Conservation (phyloP, 2,888 invertebrate species). For the Acanthosepion lycidas region DNA sequence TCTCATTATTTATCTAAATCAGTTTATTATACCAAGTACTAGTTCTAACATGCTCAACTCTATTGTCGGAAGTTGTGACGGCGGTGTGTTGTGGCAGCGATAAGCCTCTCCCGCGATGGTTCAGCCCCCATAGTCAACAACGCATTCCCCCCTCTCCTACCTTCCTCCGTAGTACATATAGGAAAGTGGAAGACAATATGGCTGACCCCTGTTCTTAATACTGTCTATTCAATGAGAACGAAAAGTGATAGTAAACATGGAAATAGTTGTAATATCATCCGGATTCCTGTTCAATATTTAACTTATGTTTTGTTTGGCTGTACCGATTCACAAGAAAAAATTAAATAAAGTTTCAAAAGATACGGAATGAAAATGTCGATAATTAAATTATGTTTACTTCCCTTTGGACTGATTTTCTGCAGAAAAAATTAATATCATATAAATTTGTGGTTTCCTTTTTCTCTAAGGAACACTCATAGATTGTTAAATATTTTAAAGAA, state of each 20-base stretch:
- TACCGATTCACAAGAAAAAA: background rate
- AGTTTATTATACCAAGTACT: constrained; percentile 33
- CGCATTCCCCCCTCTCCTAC: background rate
- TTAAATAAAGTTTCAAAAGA: background rate
- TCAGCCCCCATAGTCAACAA: background rate
- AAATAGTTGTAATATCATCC: background rate
- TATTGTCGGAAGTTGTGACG: constrained; percentile 17
- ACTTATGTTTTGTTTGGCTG: background rate
- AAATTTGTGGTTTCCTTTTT: too few species aligned
- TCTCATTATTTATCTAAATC: constrained; percentile 33
- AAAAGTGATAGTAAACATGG: background rate
- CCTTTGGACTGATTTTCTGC: background rate
- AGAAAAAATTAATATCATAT: background rate
- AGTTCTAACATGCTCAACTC: background rate
- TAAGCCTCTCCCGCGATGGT: constrained; percentile 33
- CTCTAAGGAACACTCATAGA: too few species aligned
- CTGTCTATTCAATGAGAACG: background rate
- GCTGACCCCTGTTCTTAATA: background rate
- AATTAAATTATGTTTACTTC: background rate
- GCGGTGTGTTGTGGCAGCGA: background rate
- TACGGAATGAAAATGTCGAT: background rate
- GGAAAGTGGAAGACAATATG: background rate
- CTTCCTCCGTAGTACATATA: background rate
- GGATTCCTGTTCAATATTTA: background rate
- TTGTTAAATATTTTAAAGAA: too few species aligned